Evolutionary conservation across 1,140 invertebrate species (phyloP), one percentile per base, ranked within the genome.

Genomic region (Drosophila oshimai): DNA sequence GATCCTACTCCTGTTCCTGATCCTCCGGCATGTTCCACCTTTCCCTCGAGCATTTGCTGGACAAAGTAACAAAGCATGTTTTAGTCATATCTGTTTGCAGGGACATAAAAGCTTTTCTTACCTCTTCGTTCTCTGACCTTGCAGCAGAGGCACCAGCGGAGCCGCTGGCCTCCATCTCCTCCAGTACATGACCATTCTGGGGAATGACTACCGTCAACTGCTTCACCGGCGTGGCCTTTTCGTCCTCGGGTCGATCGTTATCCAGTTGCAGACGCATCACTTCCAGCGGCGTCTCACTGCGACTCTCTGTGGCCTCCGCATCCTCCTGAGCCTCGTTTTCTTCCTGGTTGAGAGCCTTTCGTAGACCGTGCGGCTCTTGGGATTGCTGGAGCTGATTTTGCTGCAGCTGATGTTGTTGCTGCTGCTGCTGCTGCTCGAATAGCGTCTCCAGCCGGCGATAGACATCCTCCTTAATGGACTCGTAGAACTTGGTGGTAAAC

Each of bases 371-470:
- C 0, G 94, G 94, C 69, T 94, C 69, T 13, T 73, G 69, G n/a
- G 34, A 9, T 20, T 58, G 44, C 28, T 55, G 65, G 0, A 62
- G 34, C 1, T 68, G 67, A 6, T 44, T 44, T 15, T 57, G 54
- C 18, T 83, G 62, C n/a, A 53, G 54, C 18, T 83, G 62, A 10
- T 69, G 80, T 7, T 77, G 83, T 4, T 89, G 93, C 1, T 94
- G 94, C 57, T 94, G 78, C 44, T 84, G 80, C 15, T 86, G 94
- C 87, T 95, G 95, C 1, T 93, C 94, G 1, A 93, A 93, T 22
- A 96, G 90, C 2, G 94, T 93, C n/a, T 93, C 94, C 1, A 96
- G 92, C 79, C 95, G 93, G 9, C 95, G 94, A 76, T 94, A 95
- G 2, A 95, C 93, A 86, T 94, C 94, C 76, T 94, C 94, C 33